Evolutionary conservation across 1,140 invertebrate genomes (phyloP), one percentile per base, ranked within the genome.

Genomic region (Globodera ellingtonae): DNA sequence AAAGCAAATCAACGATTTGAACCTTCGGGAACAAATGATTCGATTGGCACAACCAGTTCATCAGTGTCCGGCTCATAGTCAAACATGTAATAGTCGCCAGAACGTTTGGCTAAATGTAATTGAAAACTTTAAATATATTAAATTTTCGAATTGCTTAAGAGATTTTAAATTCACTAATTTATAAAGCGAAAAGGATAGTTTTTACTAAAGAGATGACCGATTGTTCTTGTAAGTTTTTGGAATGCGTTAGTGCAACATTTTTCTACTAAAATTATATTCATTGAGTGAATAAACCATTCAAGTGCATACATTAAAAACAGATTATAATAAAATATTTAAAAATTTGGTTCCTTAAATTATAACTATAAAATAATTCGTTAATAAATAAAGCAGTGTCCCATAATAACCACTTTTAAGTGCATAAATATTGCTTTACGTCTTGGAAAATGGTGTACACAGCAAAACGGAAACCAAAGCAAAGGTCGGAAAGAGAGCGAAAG

Each of bases 61-160:
- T 85, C 85, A 77, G 52, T 73, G 77, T 75, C 73, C 8, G 87
- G 88, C 65, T 87, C 87, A 69, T 89, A 88, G 15, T 89, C 82
- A 75, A 89, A 89, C 87, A 89, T 89, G 78, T 89, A 89, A 77
- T 89, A 89, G 69, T 89, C 87, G n/a, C 87, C 87, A 72, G 88
- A 81, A 50, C 87, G 79, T 83, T 89, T 89, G 5, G 87, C 87
- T 89, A 75, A 82, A 89, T 18, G 10, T 18, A n/a, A 66, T 24
- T 6, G 80, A 72, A 62, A 84, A 9, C 46, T 3, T 44, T 21
- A 72, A 21, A 0, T n/a, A 52, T 10, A 13, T 62, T n/a, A 18
- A 66, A 50, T 35, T 35, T 35, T 3, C 35, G 35, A 35, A 13
- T 47, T 59, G 9, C n/a, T 62, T 15, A 56, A 21, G 44, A 75